Conservation (phyloP, 2,113 vertebrate genomes). For the Spheniscus mendiculus region DNA sequence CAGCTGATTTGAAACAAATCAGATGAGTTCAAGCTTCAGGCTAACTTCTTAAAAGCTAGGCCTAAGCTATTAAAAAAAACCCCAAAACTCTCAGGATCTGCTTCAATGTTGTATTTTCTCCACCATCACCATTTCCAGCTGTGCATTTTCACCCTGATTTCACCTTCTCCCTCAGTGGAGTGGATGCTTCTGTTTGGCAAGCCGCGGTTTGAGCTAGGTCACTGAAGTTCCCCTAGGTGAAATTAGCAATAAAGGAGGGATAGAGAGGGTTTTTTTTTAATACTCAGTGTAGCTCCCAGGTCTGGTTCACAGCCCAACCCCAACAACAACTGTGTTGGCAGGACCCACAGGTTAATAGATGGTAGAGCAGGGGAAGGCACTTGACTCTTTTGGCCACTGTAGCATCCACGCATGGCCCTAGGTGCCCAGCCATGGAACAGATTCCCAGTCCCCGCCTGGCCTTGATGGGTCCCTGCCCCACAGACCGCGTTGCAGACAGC, state of each 20-base stretch:
- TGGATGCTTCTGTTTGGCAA: neutral
- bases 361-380: neutral
- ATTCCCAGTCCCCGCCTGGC: neutral
- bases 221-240: neutral
- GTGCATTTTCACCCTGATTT: neutral
- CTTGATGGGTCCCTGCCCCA: fast-evolving
- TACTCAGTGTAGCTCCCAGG: neutral
- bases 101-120: neutral
- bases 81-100: neutral
- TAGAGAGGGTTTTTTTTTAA: fast-evolving
- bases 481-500: fast-evolving
- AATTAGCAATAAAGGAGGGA: neutral
- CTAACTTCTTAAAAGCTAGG: neutral
- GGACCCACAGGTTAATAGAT: neutral
- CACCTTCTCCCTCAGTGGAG: neutral
- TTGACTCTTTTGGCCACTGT: neutral
- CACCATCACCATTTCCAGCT: neutral
- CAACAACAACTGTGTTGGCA: fast-evolving
- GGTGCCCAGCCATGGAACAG: fast-evolving
- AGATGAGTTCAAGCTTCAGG: neutral
- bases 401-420: fast-evolving
- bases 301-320: neutral
- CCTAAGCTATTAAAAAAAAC: neutral
- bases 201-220: neutral
- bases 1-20: neutral